Evolutionary conservation across 2,797 vertebrate species (phyloP).

Genomic region (Macrochelys suwanniensis): DNA sequence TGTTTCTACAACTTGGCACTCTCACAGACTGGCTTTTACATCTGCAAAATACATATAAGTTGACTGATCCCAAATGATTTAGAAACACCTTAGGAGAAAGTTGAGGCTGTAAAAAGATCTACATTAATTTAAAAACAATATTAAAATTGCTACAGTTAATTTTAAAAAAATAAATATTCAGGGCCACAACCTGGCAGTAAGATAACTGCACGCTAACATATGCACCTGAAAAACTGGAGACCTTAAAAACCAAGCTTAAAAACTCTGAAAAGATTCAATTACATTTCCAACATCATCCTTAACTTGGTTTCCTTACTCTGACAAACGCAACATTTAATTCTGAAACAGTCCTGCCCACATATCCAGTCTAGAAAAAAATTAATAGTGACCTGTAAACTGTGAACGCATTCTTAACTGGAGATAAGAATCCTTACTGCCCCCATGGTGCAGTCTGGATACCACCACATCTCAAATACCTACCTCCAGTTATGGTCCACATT

Average conservation of each 20-base stretch:
- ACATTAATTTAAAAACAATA: not conserved
- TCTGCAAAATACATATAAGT: not conserved
- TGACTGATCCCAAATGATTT: not conserved
- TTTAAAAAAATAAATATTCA: not conserved
- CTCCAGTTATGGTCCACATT: not conserved
- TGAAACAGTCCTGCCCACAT: not conserved
- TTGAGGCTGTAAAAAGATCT: not conserved
- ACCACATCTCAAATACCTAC: not conserved
- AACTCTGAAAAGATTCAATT: not conserved
- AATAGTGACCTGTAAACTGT: rapidly evolving
- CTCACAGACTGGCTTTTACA: not conserved
- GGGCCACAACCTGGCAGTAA: not conserved
- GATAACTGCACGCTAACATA: not conserved
- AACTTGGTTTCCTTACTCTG: not conserved
- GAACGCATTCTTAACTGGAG: not conserved
- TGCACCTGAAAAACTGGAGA: rapidly evolving
- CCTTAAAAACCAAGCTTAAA: not conserved
- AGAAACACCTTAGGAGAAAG: not conserved
- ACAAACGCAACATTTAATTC: not conserved
- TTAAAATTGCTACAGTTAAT: not conserved
- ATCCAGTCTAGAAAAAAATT: not conserved
- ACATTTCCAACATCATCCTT: rapidly evolving
- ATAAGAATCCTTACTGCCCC: not conserved
- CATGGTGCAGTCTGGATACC: not conserved
- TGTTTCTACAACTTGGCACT: not conserved